Evolutionary conservation across 2,888 invertebrate genomes (phyloP), one percentile per base, ranked within the genome.

Genomic region (Sicus ferrugineus): DNA sequence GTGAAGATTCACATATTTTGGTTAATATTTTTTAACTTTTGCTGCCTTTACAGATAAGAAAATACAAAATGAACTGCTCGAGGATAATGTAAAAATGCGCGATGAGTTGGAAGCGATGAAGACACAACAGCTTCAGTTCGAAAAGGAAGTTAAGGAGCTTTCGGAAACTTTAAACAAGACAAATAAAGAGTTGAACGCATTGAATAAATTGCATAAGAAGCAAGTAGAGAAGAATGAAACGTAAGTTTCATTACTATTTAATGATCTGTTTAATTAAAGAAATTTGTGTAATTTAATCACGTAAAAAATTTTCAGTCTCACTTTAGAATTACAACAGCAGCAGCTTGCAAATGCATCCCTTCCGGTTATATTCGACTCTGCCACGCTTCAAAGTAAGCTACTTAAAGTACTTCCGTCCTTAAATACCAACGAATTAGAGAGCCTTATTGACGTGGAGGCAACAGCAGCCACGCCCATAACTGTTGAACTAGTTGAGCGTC

Each of bases 151-250:
- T 31, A 82, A 80, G 61, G 78, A 79, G 21, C 69, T 83, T 1
- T 77, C 77, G 2, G 56, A 70, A 0, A 83, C 84, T 61, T 75
- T 79, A 5, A 77, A 74, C 48, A 83, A 82, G 70, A 77, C 77
- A 1, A 75, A 78, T 14, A 82, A 77, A 48, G 84, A 83, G 69
- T 78, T 83, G 34, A 82, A 78, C 58, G 82, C 83, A 0, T 68
- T 82, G 42, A 83, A 83, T 56, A 84, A 84, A 54, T 70, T 83
- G 65, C 81, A 82, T 69, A 82, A 81, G 75, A 81, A 83, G 78
- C 84, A 84, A 68, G 76, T 77, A n/a, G 84, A 83, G 64, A 81
- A 81, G 71, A 80, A 84, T 16, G 74, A 76, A 62, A 75, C 75
- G 83, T 83, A 72, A 68, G 77, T 58, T 16, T 9, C 42, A 42